Evolutionary conservation across 2,113 vertebrate genomes (phyloP), one percentile per base, ranked within the genome.

Genomic region (Lepus europaeus): DNA sequence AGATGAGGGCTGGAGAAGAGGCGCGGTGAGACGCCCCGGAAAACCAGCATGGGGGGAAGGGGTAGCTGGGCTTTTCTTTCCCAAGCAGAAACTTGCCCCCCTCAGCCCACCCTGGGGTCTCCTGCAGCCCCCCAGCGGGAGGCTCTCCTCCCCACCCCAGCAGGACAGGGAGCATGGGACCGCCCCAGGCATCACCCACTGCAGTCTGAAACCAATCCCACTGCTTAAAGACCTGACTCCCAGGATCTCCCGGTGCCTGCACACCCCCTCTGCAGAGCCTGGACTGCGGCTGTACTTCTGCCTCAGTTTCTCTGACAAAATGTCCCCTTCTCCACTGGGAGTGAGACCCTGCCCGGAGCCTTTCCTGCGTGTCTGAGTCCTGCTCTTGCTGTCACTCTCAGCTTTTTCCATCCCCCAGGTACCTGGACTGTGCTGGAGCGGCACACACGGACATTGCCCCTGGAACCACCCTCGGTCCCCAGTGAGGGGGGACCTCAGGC

Each of bases 401-500:
- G n/a, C 53, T n/a, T 61, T 53, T 36, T 33, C 51, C 33, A 14
- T 4, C n/a, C 59, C n/a, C 20, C 78, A 8, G 22, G n/a, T 36
- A 11, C 78, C 53, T 61, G 22, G n/a, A 23, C 78, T 80, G 12
- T 25, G 6, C n/a, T 36, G 56, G 56, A n/a, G 22, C 22, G 59
- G 56, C 13, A 25, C 22, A 16, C 53, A 36, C 22, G 0, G 12
- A 36, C 25, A 20, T 3, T 59, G 33, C 2, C 0, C 3, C n/a
- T 36, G 33, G 78, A 61, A 61, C 31, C 36, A 36, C 36, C 36
- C 36, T 36, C 36, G 36, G 36, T 36, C 36, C 36, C 36, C 12
- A 23, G 20, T 12, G 1, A 14, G 39, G 59, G 53, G 17, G n/a
- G 51, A 56, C 19, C 31, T 29, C 31, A 22, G 10, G 51, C 51